Evolutionary conservation across 2,888 invertebrate species (phyloP).

Genomic region (Pocota personata): DNA sequence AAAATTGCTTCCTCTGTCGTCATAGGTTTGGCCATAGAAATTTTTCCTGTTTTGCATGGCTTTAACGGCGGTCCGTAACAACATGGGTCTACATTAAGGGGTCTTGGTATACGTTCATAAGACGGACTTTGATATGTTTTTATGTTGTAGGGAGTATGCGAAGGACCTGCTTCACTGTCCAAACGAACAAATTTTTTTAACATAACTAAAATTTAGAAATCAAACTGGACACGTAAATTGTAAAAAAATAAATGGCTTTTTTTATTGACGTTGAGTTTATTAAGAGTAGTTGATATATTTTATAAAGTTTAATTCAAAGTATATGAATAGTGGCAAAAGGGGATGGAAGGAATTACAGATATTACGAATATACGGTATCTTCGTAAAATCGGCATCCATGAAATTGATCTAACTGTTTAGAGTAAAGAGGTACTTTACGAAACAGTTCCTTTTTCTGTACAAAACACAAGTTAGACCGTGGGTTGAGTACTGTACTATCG

Average conservation of each 20-base stretch:
- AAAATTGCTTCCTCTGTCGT: slow-evolving; percentile 38
- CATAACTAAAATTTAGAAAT: slow-evolving; percentile 31
- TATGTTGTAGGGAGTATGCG: slow-evolving; percentile 27
- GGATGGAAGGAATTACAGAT: too few relatives aligned
- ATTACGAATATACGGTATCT: too few relatives aligned
- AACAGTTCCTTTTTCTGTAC: too few relatives aligned
- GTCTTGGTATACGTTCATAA: slow-evolving; percentile 3
- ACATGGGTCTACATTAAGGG: slow-evolving; percentile 16
- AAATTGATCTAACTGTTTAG: too few relatives aligned
- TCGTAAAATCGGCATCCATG: too few relatives aligned
- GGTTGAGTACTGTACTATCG: too few relatives aligned
- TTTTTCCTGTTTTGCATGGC: slow-evolving; percentile 9
- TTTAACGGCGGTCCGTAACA: not conserved
- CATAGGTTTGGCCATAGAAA: not conserved
- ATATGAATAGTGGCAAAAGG: too few relatives aligned
- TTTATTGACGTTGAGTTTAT: not conserved
- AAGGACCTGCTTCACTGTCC: slow-evolving; percentile 5
- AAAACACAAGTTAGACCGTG: too few relatives aligned
- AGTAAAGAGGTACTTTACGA: too few relatives aligned
- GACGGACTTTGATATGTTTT: slow-evolving; percentile 28
- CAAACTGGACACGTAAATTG: not conserved
- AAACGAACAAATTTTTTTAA: slow-evolving; percentile 59
- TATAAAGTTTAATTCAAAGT: too few relatives aligned
- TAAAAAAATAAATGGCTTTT: not conserved
- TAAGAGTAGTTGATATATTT: not conserved